A percentile compares a stretch with the other conserved stretches of the same genome.
These are phyloP conservation scores for Sula dactylatra DNA, from an alignment of 2,113 vertebrate species.

Conservation along the genomic window DNA sequence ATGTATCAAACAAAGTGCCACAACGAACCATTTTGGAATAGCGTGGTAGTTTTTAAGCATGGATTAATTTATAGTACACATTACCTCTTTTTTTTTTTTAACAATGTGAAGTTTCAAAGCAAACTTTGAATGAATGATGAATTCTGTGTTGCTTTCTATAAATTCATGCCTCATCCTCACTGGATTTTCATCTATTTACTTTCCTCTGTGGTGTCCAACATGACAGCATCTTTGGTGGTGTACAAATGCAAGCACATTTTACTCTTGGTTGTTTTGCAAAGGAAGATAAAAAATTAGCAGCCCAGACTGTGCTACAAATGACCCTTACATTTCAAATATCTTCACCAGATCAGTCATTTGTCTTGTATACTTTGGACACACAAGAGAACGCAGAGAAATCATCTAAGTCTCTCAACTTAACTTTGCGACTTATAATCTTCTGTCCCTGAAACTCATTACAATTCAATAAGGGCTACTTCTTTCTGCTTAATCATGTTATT, in stretches of 20 bases:
- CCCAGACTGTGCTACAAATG: background rate
- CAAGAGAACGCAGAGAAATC: background rate
- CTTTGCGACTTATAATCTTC: background rate
- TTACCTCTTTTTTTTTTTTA: background rate
- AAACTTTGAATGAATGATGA: background rate
- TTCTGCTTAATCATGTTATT: background rate
- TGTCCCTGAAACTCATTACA: background rate
- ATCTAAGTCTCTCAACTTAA: background rate
- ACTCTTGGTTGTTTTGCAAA: background rate
- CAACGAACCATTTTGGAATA: background rate
- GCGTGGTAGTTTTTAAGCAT: background rate
- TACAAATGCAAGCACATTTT: background rate
- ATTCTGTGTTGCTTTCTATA: background rate
- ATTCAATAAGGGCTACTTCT: background rate
- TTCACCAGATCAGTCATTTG: background rate
- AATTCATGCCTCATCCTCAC: background rate
- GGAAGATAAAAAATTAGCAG: background rate
- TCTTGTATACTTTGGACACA: background rate
- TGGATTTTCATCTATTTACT: background rate
- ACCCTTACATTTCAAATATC: background rate
- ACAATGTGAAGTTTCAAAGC: background rate
- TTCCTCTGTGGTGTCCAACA: background rate
- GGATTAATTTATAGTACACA: background rate
- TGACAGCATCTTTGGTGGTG: background rate
- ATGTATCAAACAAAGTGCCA: background rate